Conservation (phyloP, 2,797 vertebrate species). For the Diplodus puntazzo region DNA sequence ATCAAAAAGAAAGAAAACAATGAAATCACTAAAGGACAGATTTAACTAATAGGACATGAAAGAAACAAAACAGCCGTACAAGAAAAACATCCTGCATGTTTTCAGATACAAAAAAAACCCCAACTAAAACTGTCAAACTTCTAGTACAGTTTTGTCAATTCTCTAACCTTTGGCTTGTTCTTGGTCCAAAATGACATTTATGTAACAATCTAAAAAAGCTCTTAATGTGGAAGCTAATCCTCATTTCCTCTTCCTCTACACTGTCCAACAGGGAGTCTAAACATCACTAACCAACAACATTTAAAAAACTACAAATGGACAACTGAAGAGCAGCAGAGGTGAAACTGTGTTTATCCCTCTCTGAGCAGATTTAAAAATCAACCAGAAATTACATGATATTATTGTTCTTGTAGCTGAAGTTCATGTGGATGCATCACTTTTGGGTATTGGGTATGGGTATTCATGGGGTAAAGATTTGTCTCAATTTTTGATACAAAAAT, state of each 20-base stretch:
- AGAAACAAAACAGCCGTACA: slow-evolving; percentile 57
- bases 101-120: slow-evolving; percentile 55
- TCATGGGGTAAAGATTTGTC: slow-evolving; percentile 21
- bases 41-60: slow-evolving; percentile 54
- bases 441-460: slow-evolving; percentile 22
- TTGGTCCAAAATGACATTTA: slow-evolving; percentile 68
- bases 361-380: slow-evolving; percentile 18
- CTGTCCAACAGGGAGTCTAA: slow-evolving; percentile 39
- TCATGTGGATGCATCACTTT: neutral
- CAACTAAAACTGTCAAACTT: slow-evolving; percentile 62
- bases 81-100: slow-evolving; percentile 56
- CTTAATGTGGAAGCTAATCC: slow-evolving; percentile 54
- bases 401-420: slow-evolving; percentile 3
- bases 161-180: slow-evolving; percentile 85
- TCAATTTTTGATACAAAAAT: slow-evolving; percentile 43
- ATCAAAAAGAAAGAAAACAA: slow-evolving; percentile 58
- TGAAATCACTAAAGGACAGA: slow-evolving; percentile 55
- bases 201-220: slow-evolving; percentile 50
- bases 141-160: slow-evolving; percentile 75
- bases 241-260: slow-evolving; percentile 38
- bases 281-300: slow-evolving; percentile 40
- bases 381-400: slow-evolving; percentile 7
- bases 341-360: slow-evolving; percentile 22
- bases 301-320: slow-evolving; percentile 16
- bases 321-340: slow-evolving; percentile 22